Evolutionary conservation across 2,113 vertebrate genomes (phyloP).

Genomic region (Alligator sinensis): DNA sequence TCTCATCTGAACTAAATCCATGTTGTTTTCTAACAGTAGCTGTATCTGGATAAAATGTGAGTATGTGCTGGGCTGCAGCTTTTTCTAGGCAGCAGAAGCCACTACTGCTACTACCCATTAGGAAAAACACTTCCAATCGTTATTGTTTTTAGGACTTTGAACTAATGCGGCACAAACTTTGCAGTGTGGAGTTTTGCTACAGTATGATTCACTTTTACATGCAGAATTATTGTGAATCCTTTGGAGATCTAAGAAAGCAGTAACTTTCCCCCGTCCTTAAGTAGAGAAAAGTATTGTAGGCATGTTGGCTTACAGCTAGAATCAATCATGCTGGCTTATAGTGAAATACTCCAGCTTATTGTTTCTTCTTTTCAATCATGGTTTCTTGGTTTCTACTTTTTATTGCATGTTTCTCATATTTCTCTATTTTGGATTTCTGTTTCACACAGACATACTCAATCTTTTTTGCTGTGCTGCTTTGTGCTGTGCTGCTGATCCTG

Average conservation of each 20-base stretch:
- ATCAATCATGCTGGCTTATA: not conserved
- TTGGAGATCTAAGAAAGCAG: not conserved
- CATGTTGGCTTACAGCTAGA: not conserved
- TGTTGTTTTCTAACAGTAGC: not conserved
- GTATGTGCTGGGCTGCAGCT: not conserved
- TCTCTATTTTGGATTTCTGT: not conserved
- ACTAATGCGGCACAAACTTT: not conserved
- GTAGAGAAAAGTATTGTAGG: not conserved
- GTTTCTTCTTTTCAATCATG: not conserved
- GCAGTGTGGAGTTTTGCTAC: not conserved
- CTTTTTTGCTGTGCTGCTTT: not conserved
- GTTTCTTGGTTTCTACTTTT: not conserved
- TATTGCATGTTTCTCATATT: not conserved
- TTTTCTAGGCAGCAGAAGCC: not conserved
- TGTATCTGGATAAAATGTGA: not conserved
- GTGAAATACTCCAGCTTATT: not conserved
- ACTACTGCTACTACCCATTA: not conserved
- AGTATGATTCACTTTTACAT: not conserved
- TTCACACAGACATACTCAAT: not conserved
- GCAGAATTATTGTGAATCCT: not conserved
- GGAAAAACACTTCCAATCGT: not conserved
- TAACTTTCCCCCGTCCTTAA: not conserved
- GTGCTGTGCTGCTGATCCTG: not conserved
- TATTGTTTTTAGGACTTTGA: not conserved
- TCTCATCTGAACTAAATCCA: not conserved